Evolutionary conservation across 2,888 invertebrate species (phyloP), one percentile per base, ranked within the genome.

Genomic region (Andrena camellia): DNA sequence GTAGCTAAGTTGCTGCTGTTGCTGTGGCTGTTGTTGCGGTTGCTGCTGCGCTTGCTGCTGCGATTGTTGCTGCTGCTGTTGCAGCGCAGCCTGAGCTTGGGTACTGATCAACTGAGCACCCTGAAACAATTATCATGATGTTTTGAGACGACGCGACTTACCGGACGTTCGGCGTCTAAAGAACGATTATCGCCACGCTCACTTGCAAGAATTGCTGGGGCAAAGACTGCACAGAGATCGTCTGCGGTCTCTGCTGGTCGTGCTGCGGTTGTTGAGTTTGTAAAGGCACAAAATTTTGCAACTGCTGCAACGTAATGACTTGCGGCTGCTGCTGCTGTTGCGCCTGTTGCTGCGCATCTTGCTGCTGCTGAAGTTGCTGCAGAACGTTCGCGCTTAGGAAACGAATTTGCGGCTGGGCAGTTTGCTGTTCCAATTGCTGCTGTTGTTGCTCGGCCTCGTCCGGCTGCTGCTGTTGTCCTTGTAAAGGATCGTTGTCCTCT

Each of bases 141-240:
- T 68, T n/a, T 31, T 63, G 26, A 35, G 13, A 48, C 20, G n/a
- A 50, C 31, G 10, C 2, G 26, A 63, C 57, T 20, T 6, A 13
- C 10, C 10, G 0, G 35, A 17, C 4, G 1, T 0, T 3, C 17
- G 0, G 1, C 0, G 17, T 17, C 42, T 4, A 17, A 42, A 17
- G 4, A 13, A 13, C 4, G 13, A 42, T 4, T 0, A 0, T 0
- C 13, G 13, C 0, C 42, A 0, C 4, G 4, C 42, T 13, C 87
- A 95, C 95, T 92, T 95, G 95, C 69, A 95, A 90, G 87, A 95
- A 94, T 89, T 95, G 95, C 71, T 95, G 95, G 0, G 95, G 95
- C 74, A 95, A 89, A 31, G 95, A 95, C 85, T 95, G 95, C 71
- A 95, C 94, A 8, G 95, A 94, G 54, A 95, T 94, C 0, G 93